phyloP scores from a whole-genome alignment of 2,113 vertebrate genomes.

The Platichthys flesus region DNA sequence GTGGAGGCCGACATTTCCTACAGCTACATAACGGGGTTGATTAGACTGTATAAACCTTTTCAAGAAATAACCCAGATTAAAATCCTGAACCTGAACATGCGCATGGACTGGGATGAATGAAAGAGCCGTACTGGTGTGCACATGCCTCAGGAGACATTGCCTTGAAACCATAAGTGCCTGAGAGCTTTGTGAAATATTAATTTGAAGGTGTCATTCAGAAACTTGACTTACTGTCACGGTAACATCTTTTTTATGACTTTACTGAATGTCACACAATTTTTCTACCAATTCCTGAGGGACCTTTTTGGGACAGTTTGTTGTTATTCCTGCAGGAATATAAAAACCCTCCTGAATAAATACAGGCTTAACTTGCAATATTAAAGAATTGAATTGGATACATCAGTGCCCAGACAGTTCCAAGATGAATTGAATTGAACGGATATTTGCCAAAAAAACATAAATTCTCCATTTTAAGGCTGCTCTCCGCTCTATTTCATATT shows the following conservation, averaged over 20 bases:
- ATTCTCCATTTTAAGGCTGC: slow-evolving; percentile 36
- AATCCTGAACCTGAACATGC: too few species aligned
- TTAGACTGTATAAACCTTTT: too few species aligned
- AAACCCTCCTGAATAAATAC: slow-evolving; percentile 7
- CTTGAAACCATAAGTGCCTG: slow-evolving; percentile 40
- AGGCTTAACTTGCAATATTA: slow-evolving; percentile 29
- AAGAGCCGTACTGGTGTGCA: neutral
- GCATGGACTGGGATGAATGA: neutral
- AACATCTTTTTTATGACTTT: neutral
- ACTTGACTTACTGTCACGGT: slow-evolving; percentile 19
- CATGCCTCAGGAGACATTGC: slow-evolving; percentile 18
- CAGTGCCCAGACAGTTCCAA: neutral
- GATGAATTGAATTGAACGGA: slow-evolving; percentile 24
- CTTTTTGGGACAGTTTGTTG: neutral
- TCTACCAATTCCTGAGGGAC: neutral
- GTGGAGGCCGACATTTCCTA: too few species aligned
- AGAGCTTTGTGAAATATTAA: slow-evolving; percentile 62
- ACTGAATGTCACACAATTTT: slow-evolving; percentile 11
- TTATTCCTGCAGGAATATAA: neutral
- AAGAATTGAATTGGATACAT: neutral
- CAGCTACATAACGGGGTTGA: too few species aligned
- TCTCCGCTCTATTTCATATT: slow-evolving; percentile 9
- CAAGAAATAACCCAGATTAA: too few species aligned
- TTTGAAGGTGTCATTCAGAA: slow-evolving; percentile 50
- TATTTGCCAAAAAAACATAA: slow-evolving; percentile 47